Base-by-base conservation (phyloP, 2,888 invertebrate genomes). In the Zaprionus bogoriensis region DNA sequence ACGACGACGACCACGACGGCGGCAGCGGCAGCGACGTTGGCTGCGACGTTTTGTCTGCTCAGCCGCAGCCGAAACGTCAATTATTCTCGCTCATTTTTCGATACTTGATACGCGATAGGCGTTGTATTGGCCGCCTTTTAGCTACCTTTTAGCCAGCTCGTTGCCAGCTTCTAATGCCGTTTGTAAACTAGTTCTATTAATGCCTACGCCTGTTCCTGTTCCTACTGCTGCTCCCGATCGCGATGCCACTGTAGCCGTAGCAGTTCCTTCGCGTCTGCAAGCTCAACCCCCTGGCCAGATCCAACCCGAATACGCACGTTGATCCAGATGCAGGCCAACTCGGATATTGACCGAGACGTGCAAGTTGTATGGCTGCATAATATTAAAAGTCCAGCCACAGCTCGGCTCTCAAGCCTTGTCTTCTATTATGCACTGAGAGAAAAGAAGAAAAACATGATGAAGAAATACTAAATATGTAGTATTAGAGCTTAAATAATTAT, bases 11-110 rank as follows among this genome's bases (percentile, higher is more conserved):
- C 52, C 32, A 38, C 47, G 27, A 30, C 70, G 45, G 69, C 57
- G 30, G 25, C 52, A 32, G 44, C 45, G 32, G 23, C 71, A 48
- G 69, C 57, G 67, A 71, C 63, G 66, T 27, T 57, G 54, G 60
- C 48, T 48, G 38, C 32, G 45, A 27, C 64, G 64, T 17, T 38
- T 27, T 20, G 45, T 44, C 53, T 27, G 12, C 58, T 51, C n/a
- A 59, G 47, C 19, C 57, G 45, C 59, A 48, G 57, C 71, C 65
- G 65, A 84, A 66, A 66, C 67, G 65, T 75, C 76, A 77, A 81
- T 72, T 74, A 77, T 74, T 77, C 65, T 74, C 65, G 65, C 77
- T 45, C 76, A 80, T 67, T 66, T 57, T 52, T 63, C 54, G 51
- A 51, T 52, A 46, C 54, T 30, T 45, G 74, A 52, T 64, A 5